Percentiles rank a stretch among this genome's conserved stretches.
phyloP scores from a whole-genome alignment of 2,888 invertebrate species.

The Drosophila emarginata region DNA sequence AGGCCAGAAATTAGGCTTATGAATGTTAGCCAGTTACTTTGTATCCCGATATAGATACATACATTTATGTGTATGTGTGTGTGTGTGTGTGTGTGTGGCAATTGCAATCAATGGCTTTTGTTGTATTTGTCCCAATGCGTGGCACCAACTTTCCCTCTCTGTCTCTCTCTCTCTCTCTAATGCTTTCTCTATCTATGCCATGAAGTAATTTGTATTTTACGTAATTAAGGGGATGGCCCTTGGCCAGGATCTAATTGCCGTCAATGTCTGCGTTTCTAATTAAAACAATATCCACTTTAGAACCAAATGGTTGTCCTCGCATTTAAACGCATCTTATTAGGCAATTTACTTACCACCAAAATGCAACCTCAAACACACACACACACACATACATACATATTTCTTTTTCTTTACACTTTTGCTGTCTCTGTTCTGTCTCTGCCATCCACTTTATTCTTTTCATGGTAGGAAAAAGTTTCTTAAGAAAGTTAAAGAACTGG shows the following conservation, averaged over 20 bases:
- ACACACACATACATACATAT: too few relatives aligned
- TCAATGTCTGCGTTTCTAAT: slow-evolving; percentile 43
- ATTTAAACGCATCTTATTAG: slow-evolving; percentile 34
- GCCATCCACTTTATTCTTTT: neutral
- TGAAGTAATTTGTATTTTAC: slow-evolving; percentile 58
- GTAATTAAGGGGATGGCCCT: slow-evolving; percentile 57
- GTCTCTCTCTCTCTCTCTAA: neutral
- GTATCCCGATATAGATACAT: neutral
- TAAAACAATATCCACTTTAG: slow-evolving; percentile 46
- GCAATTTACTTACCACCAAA: slow-evolving; percentile 17
- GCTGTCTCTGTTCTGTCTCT: neutral
- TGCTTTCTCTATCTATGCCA: slow-evolving; percentile 20
- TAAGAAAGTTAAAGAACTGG: slow-evolving; percentile 22
- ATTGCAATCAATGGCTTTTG: slow-evolving; percentile 71
- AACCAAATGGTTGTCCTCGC: neutral
- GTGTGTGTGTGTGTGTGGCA: slow-evolving; percentile 18
- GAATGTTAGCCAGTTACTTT: slow-evolving; percentile 32
- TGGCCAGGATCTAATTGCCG: slow-evolving; percentile 44
- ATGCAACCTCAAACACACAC: neutral
- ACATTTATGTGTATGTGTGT: neutral
- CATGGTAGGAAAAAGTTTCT: neutral
- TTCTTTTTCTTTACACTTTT: neutral
- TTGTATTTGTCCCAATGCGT: slow-evolving; percentile 53
- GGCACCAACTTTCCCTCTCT: slow-evolving; percentile 3
- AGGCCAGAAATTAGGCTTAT: slow-evolving; percentile 68